phyloP scores from a whole-genome alignment of 2,113 vertebrate genomes.

The Cisticola juncidis region DNA sequence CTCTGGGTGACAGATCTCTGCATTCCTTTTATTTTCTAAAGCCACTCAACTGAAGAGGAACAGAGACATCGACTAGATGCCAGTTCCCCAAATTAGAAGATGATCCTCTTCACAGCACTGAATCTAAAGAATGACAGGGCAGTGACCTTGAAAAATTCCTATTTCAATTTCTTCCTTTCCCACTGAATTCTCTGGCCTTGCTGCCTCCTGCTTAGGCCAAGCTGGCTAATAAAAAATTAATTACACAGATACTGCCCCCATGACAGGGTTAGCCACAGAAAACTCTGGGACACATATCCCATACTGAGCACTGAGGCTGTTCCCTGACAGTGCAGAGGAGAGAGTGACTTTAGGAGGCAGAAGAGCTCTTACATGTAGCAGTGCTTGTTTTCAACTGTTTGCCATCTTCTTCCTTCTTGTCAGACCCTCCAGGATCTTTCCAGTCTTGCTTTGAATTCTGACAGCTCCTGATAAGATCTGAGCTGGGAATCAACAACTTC shows the following conservation, averaged over 20 bases:
- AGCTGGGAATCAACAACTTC: slow-evolving; percentile 44
- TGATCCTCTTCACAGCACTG: not conserved
- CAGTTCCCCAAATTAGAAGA: not conserved
- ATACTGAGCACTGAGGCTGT: not conserved
- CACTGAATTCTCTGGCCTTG: slow-evolving; percentile 18
- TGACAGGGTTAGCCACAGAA: not conserved
- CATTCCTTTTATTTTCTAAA: slow-evolving; percentile 6
- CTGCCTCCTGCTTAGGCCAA: not conserved
- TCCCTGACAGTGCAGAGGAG: not conserved
- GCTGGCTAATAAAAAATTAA: not conserved
- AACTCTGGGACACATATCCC: not conserved
- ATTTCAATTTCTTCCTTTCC: slow-evolving; percentile 10
- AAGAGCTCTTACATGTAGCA: not conserved
- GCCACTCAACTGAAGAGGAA: not conserved
- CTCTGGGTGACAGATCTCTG: not conserved
- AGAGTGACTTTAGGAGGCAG: not conserved
- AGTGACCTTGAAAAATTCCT: not conserved
- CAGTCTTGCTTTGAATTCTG: slow-evolving; percentile 8
- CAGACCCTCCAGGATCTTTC: not conserved
- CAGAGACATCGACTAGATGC: not conserved
- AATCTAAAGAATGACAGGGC: slow-evolving; percentile 8
- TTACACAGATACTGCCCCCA: not conserved
- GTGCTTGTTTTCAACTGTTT: not conserved
- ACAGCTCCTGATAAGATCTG: slow-evolving; percentile 41
- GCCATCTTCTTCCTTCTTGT: not conserved